A percentile compares a stretch with the other conserved stretches of the same genome.
These are phyloP conservation scores for Sebastes umbrosus DNA, from an alignment of 2,797 vertebrate species.

Conservation along the genomic window DNA sequence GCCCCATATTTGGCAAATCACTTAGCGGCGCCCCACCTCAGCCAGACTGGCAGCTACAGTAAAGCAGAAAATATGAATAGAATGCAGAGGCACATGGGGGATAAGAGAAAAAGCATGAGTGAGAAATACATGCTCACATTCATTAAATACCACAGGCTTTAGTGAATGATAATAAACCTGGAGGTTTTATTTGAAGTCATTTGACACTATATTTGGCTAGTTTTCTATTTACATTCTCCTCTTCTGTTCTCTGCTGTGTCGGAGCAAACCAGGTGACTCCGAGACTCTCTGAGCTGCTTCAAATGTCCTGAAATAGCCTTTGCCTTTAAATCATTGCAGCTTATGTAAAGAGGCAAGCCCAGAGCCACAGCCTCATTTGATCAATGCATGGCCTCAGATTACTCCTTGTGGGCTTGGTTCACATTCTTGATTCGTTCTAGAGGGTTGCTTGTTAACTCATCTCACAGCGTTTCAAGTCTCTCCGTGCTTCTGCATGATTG, in stretches of 20 bases:
- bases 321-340: conserved; percentile 20
- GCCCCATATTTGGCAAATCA: conserved; percentile 74
- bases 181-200: not conserved
- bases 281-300: conserved; percentile 15
- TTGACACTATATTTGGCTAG: conserved; percentile 13
- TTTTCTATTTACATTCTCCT: conserved; percentile 4
- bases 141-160: conserved; percentile 32
- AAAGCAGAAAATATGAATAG: conserved; percentile 69
- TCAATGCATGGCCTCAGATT: conserved; percentile 31
- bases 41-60: conserved; percentile 57
- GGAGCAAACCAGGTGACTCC: conserved; percentile 8
- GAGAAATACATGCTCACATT: conserved; percentile 38
- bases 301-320: conserved; percentile 37
- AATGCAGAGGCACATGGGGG: conserved; percentile 49
- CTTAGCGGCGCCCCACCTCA: conserved; percentile 63
- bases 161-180: conserved; percentile 1
- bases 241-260: not conserved
- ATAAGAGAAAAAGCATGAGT: not conserved
- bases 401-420: not conserved
- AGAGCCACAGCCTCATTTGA: conserved; percentile 13
- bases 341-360: conserved; percentile 30
- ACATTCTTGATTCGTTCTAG: not conserved
- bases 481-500: not conserved
- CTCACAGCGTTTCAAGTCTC: not conserved
- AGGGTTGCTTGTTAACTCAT: conserved; percentile 1